Evolutionary conservation across 2,888 invertebrate genomes (phyloP), one percentile per base, ranked within the genome.

Genomic region (Papilio protenor): DNA sequence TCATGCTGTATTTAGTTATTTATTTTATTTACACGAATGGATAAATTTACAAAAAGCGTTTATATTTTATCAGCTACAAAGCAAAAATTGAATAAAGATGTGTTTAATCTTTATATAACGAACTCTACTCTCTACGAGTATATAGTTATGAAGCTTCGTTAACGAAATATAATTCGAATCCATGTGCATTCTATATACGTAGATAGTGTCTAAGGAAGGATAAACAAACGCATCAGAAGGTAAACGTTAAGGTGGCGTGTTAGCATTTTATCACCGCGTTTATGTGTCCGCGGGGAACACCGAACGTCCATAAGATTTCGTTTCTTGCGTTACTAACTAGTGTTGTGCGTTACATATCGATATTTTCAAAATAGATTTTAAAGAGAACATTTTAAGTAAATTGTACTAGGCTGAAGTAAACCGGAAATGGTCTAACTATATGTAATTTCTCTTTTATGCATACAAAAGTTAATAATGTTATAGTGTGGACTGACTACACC

Each of bases 191-290:
- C 79, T 80, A 79, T 64, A 57, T 80, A 82, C 80, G 81, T 80
- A 80, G 81, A 79, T 84, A 83, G 83, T 87, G 84, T 83, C 86
- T 87, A 85, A 85, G 84, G 84, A 82, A 84, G 84, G 85, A 87
- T 87, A 87, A 87, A 88, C 83, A 84, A 83, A 84, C 83, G 84
- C 81, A 83, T 86, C 84, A 82, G 82, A 82, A 85, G 85, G 87
- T 85, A 86, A 87, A 84, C 85, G 86, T 83, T 87, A 85, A 84
- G 86, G 86, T 84, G 84, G 86, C 83, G 86, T 84, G 85, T 85
- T 84, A 84, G 84, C 81, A 84, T 89, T 91, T 91, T 91, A 91
- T 90, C 87, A 87, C 88, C 84, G 81, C 84, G 82, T 91, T 91
- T 90, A 91, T 85, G 88, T 86, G 85, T 81, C 87, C 80, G 75